Evolutionary conservation across 2,888 invertebrate species (phyloP).

Genomic region (Acleris laterana): DNA sequence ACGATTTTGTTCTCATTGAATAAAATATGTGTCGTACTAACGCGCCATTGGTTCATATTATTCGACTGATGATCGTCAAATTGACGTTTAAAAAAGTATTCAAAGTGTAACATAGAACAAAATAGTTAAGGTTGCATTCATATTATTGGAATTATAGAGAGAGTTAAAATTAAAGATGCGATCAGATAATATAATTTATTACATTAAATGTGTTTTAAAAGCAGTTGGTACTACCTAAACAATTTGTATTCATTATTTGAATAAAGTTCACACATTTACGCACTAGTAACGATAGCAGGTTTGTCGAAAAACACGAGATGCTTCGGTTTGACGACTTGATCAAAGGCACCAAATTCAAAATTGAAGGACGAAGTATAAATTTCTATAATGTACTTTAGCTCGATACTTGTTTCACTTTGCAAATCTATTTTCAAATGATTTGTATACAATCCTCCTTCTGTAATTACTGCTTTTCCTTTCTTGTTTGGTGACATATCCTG

Average conservation of each 20-base stretch:
- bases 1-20: conserved; percentile 15
- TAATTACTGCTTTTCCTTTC: conserved; percentile 44
- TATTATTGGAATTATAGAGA: background rate
- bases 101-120: background rate
- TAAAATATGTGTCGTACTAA: conserved; percentile 1
- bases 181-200: no score
- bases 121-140: conserved; percentile 9
- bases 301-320: background rate
- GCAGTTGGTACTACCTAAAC: no score
- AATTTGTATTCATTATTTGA: no score
- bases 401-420: conserved; percentile 52
- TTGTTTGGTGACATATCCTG: conserved; percentile 52
- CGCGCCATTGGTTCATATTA: conserved; percentile 12
- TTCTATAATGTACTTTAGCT: conserved; percentile 50
- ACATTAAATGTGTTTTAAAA: no score
- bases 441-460: conserved; percentile 49
- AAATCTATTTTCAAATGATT: conserved; percentile 49
- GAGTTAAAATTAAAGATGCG: no score
- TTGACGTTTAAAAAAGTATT: no score
- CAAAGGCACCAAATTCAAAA: conserved; percentile 1
- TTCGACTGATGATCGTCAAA: background rate
- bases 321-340: background rate
- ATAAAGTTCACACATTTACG: no score
- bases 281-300: no score
- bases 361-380: conserved; percentile 44